Percentiles rank a stretch among this genome's conserved stretches.
Conservation (phyloP, 2,888 invertebrate species). For the Luperina testacea region DNA sequence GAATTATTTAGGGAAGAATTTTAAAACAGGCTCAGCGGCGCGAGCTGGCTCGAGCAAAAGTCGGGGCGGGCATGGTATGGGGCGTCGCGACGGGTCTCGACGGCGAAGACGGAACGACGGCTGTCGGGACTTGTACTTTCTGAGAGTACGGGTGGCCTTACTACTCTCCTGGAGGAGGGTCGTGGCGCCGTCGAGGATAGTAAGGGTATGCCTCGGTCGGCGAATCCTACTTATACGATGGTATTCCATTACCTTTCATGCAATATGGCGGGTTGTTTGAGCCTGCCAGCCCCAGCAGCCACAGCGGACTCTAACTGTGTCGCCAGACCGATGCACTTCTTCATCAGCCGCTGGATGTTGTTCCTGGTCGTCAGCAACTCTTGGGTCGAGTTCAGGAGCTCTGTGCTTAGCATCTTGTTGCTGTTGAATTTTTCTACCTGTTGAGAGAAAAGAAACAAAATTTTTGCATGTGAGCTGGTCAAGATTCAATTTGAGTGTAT, state of each 20-base stretch:
- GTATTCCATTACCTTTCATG: conserved; percentile 88
- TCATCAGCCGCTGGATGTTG: conserved; percentile 94
- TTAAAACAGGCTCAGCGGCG: too few relatives aligned
- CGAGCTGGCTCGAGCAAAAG: too few relatives aligned
- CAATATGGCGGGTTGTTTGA: conserved; percentile 93
- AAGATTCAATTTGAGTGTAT: background rate
- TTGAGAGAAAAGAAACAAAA: background rate
- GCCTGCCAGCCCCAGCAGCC: conserved; percentile 93
- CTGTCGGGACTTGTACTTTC: too few relatives aligned
- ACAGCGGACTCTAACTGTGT: conserved; percentile 95
- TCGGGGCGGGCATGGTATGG: too few relatives aligned
- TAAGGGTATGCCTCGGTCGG: too few relatives aligned
- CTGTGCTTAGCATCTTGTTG: conserved; percentile 93
- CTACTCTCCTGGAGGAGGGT: too few relatives aligned
- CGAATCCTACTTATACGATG: background rate
- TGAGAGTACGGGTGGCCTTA: too few relatives aligned
- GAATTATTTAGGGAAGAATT: too few relatives aligned
- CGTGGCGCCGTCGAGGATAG: too few relatives aligned
- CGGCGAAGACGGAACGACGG: too few relatives aligned
- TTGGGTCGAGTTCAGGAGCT: conserved; percentile 95
- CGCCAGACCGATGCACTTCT: conserved; percentile 95
- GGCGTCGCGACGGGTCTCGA: too few relatives aligned
- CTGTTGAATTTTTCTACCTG: conserved; percentile 92
- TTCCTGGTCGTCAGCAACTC: conserved; percentile 93
- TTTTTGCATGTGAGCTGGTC: too few relatives aligned